Base-by-base conservation (phyloP, 2,888 invertebrate species). In the Dorcus parallelipipedus region DNA sequence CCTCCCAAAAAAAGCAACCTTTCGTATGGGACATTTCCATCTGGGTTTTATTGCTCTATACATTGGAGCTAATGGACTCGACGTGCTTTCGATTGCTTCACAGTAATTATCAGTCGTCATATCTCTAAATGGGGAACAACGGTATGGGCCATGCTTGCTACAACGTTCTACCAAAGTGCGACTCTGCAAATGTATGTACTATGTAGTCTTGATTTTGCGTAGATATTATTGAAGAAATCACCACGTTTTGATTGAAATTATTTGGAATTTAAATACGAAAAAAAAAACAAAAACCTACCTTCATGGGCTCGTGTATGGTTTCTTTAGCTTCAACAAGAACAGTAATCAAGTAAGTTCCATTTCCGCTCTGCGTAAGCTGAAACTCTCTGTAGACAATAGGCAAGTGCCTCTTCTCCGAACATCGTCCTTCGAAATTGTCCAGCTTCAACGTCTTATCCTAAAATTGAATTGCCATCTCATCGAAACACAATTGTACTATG, bases 321-420 rank as follows among this genome's bases (percentile, higher is more conserved):
- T 62, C 59, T 26, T 62, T 40, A 20, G 58, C 54, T n/a, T 51
- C 51, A 10, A 59, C 49, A 5, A 54, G 43, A 3, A 54, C 41
- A n/a, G 47, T 59, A 10, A 56, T 3, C 47, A 53, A 56, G 6
- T 42, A 26, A n/a, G 56, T 52, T 7, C 56, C 56, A 20, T 54
- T 56, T 50, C 52, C 52, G 49, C 39, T 59, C 38, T 42, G 49
- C 9, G 41, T 14, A 26, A 62, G 40, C n/a, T 45, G 51, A 33
- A 54, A 38, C 20, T 56, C 38, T 14, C 40, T 42, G 9, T 57
- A 45, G 10, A 54, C 54, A 10, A 62, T 59, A 3, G 62, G 59
- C 8, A 62, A 54, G 10, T 38, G 39, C 38, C 57, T 62, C 42
- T 52, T 56, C 39, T 52, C 54, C 0, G 59, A 52, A 53, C 62